A percentile compares a stretch with the other conserved stretches of the same genome.
Evolutionary conservation across 2,888 invertebrate species (phyloP).

Genomic region (Coremacera marginata): DNA sequence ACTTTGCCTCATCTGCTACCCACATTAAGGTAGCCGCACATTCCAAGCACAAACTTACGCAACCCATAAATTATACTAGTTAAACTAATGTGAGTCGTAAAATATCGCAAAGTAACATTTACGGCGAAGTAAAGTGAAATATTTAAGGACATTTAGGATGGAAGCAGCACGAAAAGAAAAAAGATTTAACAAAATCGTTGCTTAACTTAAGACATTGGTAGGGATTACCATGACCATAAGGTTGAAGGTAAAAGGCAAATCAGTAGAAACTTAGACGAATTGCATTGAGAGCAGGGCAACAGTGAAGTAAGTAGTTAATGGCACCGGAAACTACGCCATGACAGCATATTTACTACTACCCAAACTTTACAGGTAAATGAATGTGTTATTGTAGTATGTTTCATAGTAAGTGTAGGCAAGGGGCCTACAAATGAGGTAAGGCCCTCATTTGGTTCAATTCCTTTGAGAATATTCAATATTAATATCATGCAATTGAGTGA

Average conservation of each 20-base stretch:
- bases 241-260: neutral
- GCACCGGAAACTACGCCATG: constrained; percentile 28
- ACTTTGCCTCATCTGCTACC: too few species aligned
- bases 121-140: constrained; percentile 32
- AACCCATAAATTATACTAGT: constrained; percentile 53
- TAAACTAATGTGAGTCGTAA: constrained; percentile 56
- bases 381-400: neutral
- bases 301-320: constrained; percentile 9
- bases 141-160: constrained; percentile 30
- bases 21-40: neutral
- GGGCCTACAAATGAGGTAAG: neutral
- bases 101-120: constrained; percentile 46
- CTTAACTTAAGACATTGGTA: neutral
- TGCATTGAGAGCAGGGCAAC: neutral
- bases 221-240: neutral
- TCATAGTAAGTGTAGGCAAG: neutral
- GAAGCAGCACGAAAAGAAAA: neutral
- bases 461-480: constrained; percentile 28
- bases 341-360: constrained; percentile 19
- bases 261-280: neutral
- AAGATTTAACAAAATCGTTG: neutral
- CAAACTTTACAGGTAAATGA: constrained; percentile 3
- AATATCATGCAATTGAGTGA: constrained; percentile 3
- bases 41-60: constrained; percentile 32
- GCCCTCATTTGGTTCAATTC: neutral